Percentiles rank a stretch among this genome's conserved stretches.
These are phyloP conservation scores for Yponomeuta sedellus DNA, from an alignment of 2,888 invertebrate genomes.

Conservation along the genomic window DNA sequence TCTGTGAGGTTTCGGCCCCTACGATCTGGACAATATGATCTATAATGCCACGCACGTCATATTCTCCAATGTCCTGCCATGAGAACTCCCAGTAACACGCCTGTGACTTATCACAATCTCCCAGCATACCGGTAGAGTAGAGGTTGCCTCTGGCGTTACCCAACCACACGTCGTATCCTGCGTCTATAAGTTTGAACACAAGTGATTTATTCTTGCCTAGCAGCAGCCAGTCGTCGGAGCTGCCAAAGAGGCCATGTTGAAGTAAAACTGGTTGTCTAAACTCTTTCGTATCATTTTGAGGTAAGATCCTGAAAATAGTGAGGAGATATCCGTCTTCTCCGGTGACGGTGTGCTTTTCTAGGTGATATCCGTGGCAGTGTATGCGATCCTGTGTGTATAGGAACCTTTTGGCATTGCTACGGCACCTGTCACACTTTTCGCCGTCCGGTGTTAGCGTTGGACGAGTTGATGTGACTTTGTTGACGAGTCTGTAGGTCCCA, in stretches of 20 bases:
- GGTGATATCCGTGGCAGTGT: constrained; percentile 38
- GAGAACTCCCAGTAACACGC: constrained; percentile 49
- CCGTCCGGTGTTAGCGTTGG: not conserved
- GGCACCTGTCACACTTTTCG: not conserved
- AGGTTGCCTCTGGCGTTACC: constrained; percentile 62
- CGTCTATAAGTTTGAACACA: constrained; percentile 70
- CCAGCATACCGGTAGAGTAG: constrained; percentile 47
- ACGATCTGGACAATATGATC: constrained; percentile 39
- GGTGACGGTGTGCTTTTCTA: constrained; percentile 46
- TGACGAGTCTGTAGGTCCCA: too few relatives aligned
- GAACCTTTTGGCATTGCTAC: not conserved
- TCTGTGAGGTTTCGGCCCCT: constrained; percentile 29
- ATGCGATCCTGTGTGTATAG: not conserved
- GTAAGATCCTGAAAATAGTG: constrained; percentile 44
- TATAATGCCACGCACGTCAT: constrained; percentile 47
- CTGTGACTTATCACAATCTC: constrained; percentile 30
- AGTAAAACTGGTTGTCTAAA: constrained; percentile 39
- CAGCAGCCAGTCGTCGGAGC: constrained; percentile 60
- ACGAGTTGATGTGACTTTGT: not conserved
- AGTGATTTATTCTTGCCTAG: constrained; percentile 49
- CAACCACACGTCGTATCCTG: constrained; percentile 78
- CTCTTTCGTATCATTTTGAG: constrained; percentile 7
- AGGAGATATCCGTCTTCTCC: constrained; percentile 52
- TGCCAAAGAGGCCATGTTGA: constrained; percentile 57
- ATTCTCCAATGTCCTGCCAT: constrained; percentile 55